Conservation (phyloP, 1,140 invertebrate genomes). For the Nylanderia fulva region DNA sequence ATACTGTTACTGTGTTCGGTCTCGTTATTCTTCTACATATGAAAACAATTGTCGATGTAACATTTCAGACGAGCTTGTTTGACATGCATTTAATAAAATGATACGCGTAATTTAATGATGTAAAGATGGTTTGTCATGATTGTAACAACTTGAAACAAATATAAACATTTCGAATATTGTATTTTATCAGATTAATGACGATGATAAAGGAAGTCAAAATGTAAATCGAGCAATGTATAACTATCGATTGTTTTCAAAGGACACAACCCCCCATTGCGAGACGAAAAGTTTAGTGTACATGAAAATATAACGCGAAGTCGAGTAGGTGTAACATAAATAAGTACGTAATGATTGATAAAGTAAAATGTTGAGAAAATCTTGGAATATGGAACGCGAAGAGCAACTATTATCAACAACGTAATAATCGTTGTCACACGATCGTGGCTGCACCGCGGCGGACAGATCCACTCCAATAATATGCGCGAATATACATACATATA, state of each 20-base stretch:
- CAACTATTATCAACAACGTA: not conserved
- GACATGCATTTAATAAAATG: not conserved
- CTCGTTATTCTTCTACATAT: constrained; percentile 67
- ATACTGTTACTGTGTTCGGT: constrained; percentile 80
- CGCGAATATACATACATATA: not conserved
- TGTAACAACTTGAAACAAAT: too few relatives aligned
- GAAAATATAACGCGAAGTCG: not conserved
- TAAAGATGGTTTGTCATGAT: too few relatives aligned
- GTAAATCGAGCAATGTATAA: not conserved
- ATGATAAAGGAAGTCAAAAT: too few relatives aligned
- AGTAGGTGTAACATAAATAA: not conserved
- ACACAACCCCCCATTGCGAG: not conserved
- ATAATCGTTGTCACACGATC: not conserved
- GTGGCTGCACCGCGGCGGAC: not conserved
- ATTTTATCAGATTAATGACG: not conserved
- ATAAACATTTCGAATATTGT: not conserved
- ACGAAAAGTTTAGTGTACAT: too few relatives aligned
- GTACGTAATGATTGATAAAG: not conserved
- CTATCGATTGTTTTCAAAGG: constrained; percentile 45
- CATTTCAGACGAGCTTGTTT: not conserved
- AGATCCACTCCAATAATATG: constrained; percentile 17
- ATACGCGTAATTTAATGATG: not conserved
- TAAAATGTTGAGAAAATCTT: constrained; percentile 2
- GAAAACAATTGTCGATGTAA: constrained; percentile 23
- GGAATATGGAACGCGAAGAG: not conserved